These are phyloP conservation scores for Leuciscus waleckii DNA, from an alignment of 2,797 vertebrate genomes.

Conservation along the genomic window DNA sequence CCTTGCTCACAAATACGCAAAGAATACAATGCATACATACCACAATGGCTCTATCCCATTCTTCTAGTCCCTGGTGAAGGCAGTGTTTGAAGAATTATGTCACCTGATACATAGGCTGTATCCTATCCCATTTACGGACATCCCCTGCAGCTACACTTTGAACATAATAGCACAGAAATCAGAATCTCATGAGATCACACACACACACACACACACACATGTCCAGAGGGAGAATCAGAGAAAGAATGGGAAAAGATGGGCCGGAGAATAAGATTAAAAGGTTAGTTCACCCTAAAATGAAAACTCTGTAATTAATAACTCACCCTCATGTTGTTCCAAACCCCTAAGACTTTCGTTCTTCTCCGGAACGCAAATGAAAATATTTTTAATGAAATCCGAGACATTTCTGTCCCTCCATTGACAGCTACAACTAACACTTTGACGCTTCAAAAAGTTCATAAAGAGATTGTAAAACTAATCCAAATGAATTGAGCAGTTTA, in stretches of 20 bases:
- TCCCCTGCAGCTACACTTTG: slow-evolving; percentile 71
- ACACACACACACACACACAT: background rate
- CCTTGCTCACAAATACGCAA: slow-evolving; percentile 50
- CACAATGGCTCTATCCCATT: slow-evolving; percentile 58
- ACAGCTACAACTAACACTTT: no score
- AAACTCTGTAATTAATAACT: no score
- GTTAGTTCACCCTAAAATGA: no score
- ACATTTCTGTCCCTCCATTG: no score
- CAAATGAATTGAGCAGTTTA: no score
- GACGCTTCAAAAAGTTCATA: no score
- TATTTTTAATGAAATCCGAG: no score
- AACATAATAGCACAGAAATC: slow-evolving; percentile 59
- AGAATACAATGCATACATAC: slow-evolving; percentile 54
- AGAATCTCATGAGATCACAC: slow-evolving; percentile 53
- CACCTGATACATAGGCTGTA: slow-evolving; percentile 72
- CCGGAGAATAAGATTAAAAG: background rate
- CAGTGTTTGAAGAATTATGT: slow-evolving; percentile 76
- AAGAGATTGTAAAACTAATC: no score
- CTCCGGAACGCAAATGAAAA: no score
- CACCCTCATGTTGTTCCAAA: no score
- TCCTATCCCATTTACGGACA: slow-evolving; percentile 61
- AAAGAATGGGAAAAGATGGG: slow-evolving; percentile 28
- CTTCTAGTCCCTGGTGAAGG: slow-evolving; percentile 70
- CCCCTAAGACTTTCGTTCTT: no score
- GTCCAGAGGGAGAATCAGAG: slow-evolving; percentile 39